phyloP scores from a whole-genome alignment of 2,113 vertebrate genomes.

The Sander vitreus region DNA sequence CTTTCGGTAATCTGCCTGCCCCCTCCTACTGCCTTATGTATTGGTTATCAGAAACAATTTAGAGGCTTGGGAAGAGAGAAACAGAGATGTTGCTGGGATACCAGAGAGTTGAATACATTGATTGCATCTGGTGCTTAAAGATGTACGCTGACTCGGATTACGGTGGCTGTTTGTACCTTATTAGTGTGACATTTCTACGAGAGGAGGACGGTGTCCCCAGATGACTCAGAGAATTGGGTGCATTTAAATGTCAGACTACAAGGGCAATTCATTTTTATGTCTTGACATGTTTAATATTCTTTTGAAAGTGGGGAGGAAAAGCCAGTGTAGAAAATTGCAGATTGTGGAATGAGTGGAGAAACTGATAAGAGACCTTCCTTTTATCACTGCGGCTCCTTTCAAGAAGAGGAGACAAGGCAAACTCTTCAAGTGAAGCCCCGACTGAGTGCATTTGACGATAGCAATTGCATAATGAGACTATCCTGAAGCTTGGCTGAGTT shows the following conservation, averaged over 20 bases:
- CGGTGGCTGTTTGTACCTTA: conserved; percentile 61
- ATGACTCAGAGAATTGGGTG: conserved; percentile 42
- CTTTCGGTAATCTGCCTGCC: conserved; percentile 25
- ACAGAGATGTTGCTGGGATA: conserved; percentile 64
- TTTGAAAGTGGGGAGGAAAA: not conserved
- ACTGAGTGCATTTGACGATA: conserved; percentile 57
- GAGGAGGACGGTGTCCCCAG: conserved; percentile 40
- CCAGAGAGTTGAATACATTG: conserved; percentile 51
- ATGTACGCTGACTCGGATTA: conserved; percentile 60
- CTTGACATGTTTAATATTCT: conserved; percentile 65
- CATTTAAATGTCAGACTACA: conserved; percentile 69
- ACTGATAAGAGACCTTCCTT: conserved; percentile 56
- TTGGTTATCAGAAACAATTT: conserved; percentile 27
- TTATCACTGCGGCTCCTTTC: conserved; percentile 51
- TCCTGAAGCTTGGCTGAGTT: conserved; percentile 54
- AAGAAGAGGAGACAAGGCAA: conserved; percentile 61
- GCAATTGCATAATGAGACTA: conserved; percentile 59
- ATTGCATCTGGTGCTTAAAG: conserved; percentile 66
- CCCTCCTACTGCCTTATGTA: conserved; percentile 30
- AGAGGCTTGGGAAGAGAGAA: conserved; percentile 14
- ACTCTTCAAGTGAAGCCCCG: conserved; percentile 56
- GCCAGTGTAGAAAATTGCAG: conserved; percentile 10
- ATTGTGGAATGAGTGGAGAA: conserved; percentile 25
- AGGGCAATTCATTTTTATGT: conserved; percentile 65
- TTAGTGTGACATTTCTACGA: conserved; percentile 74